Conservation (phyloP, 2,797 vertebrate genomes). For the Sus cebifrons region DNA sequence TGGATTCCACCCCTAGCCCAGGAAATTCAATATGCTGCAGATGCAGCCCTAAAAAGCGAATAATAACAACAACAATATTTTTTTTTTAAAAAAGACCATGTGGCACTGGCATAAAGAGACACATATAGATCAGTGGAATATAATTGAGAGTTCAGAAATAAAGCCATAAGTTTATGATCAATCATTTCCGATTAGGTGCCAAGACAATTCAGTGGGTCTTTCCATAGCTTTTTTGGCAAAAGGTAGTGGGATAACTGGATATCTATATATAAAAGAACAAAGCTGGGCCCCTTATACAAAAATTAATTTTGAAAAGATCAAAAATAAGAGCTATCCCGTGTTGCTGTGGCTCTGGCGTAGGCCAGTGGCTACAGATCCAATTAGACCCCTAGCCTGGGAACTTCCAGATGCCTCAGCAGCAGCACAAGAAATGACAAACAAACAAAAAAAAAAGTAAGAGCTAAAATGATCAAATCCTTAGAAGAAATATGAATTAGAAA, state of each 20-base stretch:
- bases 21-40: too few species aligned
- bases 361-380: too few species aligned
- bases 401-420: too few species aligned
- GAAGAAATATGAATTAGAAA: not conserved
- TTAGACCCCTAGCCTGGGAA: too few species aligned
- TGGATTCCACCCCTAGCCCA: too few species aligned
- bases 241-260: not conserved
- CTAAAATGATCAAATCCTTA: not conserved
- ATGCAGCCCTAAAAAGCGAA: too few species aligned
- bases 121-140: not conserved
- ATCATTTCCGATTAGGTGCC: not conserved
- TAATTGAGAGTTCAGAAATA: not conserved
- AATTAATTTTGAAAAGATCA: constrained; percentile 3
- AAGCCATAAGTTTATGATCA: not conserved
- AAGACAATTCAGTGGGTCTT: not conserved
- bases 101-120: constrained; percentile 12
- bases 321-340: not conserved
- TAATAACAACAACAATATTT: too few species aligned
- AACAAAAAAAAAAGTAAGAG: not conserved
- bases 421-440: too few species aligned
- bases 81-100: too few species aligned
- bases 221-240: not conserved
- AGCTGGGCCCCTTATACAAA: not conserved
- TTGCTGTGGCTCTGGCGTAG: too few species aligned
- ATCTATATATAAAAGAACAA: not conserved